Evolutionary conservation across 1,140 invertebrate species (phyloP).

Genomic region (Coelopa frigida): DNA sequence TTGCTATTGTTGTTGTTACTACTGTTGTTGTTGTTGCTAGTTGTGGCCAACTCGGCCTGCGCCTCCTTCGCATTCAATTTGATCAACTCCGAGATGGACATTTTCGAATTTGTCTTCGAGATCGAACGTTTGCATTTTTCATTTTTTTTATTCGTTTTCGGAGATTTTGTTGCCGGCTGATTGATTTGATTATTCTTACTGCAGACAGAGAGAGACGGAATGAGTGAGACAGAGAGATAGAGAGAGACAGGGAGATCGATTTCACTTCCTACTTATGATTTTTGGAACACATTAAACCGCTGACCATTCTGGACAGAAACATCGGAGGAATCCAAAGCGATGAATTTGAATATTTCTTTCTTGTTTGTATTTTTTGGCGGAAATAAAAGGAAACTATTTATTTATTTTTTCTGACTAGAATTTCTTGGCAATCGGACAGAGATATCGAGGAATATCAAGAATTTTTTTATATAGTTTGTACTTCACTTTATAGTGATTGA

Average conservation of each 20-base stretch:
- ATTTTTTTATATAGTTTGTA: no score
- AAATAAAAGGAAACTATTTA: not conserved
- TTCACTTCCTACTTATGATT: not conserved
- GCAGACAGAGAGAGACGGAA: not conserved
- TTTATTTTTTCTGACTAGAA: slow-evolving; percentile 1
- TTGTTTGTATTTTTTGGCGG: no score
- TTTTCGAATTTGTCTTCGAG: slow-evolving; percentile 4
- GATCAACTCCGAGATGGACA: slow-evolving; percentile 1
- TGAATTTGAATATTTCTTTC: not conserved
- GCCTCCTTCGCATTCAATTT: not conserved
- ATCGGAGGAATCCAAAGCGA: slow-evolving; percentile 6
- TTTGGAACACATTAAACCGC: slow-evolving; percentile 9
- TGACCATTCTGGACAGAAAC: slow-evolving; percentile 14
- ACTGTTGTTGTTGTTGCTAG: not conserved
- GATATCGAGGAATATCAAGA: not conserved
- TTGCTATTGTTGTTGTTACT: not conserved
- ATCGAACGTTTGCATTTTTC: slow-evolving; percentile 5
- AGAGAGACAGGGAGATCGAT: not conserved
- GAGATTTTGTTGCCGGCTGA: not conserved
- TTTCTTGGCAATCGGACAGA: slow-evolving; percentile 1
- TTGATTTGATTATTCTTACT: slow-evolving; percentile 8
- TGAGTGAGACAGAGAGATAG: no score
- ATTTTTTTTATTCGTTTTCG: slow-evolving; percentile 3
- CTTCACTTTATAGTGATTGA: no score
- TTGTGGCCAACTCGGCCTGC: not conserved